Conservation (phyloP, 2,113 vertebrate genomes). For the Helogale parvula region DNA sequence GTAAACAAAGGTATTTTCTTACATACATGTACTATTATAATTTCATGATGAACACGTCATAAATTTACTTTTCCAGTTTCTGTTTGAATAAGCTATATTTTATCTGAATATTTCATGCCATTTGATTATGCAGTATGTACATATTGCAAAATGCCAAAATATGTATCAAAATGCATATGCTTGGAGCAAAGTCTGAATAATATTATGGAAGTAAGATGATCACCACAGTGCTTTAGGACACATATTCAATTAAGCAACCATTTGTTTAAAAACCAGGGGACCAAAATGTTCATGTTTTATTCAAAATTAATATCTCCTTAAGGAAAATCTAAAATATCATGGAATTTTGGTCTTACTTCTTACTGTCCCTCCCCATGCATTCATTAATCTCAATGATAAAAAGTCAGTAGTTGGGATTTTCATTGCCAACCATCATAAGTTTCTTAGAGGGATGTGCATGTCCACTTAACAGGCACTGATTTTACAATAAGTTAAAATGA, state of each 20-base stretch:
- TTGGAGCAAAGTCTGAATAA: conserved; percentile 40
- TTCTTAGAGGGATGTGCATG: not conserved
- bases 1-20: not conserved
- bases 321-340: conserved; percentile 29
- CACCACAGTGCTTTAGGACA: conserved; percentile 56
- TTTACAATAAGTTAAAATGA: not conserved
- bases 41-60: not conserved
- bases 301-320: conserved; percentile 39
- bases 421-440: not conserved
- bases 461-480: not conserved
- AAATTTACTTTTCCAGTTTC: not conserved
- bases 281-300: conserved; percentile 64
- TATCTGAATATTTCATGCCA: conserved; percentile 3
- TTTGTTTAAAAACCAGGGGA: conserved; percentile 50
- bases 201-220: conserved; percentile 14
- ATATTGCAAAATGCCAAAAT: conserved; percentile 30
- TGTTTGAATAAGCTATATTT: not conserved
- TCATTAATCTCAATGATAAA: not conserved
- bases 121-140: not conserved
- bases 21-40: not conserved
- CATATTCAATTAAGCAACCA: conserved; percentile 66
- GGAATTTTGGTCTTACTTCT: conserved; percentile 12
- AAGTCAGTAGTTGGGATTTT: not conserved
- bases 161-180: not conserved
- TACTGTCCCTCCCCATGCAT: not conserved